Evolutionary conservation across 2,888 invertebrate genomes (phyloP).

Genomic region (Anagyrus pseudococci): DNA sequence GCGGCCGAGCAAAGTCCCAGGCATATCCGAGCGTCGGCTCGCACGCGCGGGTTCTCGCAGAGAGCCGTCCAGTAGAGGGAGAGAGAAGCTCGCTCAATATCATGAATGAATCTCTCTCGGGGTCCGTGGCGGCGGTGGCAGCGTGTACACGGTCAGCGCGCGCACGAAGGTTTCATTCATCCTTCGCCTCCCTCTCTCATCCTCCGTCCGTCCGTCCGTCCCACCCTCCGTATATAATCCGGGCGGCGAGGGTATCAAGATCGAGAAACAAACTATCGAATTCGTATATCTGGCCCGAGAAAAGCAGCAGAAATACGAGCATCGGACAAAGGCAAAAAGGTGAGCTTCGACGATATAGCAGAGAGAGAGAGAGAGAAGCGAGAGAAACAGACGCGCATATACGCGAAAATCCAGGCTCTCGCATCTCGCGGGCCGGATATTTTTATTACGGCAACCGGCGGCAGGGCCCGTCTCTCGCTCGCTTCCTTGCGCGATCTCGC

Average conservation of each 20-base stretch:
- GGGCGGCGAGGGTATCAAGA: constrained; percentile 24
- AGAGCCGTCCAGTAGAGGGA: too few species aligned
- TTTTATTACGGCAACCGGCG: constrained; percentile 28
- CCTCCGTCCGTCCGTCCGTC: too few species aligned
- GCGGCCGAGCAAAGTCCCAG: too few species aligned
- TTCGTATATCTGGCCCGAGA: constrained; percentile 32
- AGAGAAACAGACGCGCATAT: too few species aligned
- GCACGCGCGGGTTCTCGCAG: too few species aligned
- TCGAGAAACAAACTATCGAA: constrained; percentile 32
- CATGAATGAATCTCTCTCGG: constrained; percentile 30
- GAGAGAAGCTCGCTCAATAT: too few species aligned
- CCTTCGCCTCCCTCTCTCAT: background rate
- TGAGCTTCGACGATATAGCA: background rate
- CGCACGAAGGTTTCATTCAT: constrained; percentile 29
- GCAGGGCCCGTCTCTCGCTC: too few species aligned
- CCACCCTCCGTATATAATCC: too few species aligned
- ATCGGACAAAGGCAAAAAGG: constrained; percentile 17
- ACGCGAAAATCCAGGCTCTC: too few species aligned
- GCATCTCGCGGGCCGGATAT: constrained; percentile 13
- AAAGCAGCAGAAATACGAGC: constrained; percentile 29
- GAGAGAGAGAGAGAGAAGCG: constrained; percentile 1
- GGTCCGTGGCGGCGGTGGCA: too few species aligned
- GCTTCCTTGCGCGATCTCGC: constrained; percentile 16
- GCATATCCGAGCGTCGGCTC: too few species aligned
- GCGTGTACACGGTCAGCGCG: too few species aligned